phyloP scores from a whole-genome alignment of 2,797 vertebrate genomes.

The Meriones psammophilus region DNA sequence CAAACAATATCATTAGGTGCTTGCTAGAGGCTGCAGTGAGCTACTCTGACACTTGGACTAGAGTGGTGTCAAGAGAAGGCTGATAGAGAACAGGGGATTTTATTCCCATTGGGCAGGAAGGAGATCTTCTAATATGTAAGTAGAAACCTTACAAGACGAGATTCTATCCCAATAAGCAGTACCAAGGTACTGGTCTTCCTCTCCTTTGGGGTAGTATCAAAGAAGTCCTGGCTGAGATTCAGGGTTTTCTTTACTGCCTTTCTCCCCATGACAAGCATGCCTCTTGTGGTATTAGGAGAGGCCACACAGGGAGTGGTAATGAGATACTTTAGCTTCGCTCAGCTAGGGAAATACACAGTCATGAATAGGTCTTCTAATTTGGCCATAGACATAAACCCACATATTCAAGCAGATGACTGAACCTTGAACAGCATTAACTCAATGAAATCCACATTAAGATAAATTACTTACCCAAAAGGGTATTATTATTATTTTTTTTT shows the following conservation, averaged over 20 bases:
- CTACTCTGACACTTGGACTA: not conserved
- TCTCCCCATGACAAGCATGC: not conserved
- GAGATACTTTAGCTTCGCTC: not conserved
- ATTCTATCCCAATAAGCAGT: not conserved
- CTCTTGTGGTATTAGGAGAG: not conserved
- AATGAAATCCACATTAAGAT: slow-evolving; percentile 8
- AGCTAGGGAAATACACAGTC: not conserved
- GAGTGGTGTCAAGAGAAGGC: not conserved
- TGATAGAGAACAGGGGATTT: not conserved
- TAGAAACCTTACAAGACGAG: not conserved
- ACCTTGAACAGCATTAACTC: not conserved
- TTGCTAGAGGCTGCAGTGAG: not conserved
- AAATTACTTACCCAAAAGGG: not conserved
- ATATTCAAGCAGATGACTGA: not conserved
- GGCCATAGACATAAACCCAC: not conserved
- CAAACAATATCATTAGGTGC: not conserved
- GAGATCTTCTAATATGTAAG: not conserved
- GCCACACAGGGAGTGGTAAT: not conserved
- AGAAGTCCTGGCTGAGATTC: not conserved
- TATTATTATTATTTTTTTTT: not conserved
- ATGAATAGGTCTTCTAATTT: not conserved
- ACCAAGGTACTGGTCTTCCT: not conserved
- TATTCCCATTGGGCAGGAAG: not conserved
- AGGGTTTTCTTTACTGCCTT: not conserved
- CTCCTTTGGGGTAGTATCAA: not conserved